Evolutionary conservation across 2,797 vertebrate genomes (phyloP).

Genomic region (Acanthurus lineatus): DNA sequence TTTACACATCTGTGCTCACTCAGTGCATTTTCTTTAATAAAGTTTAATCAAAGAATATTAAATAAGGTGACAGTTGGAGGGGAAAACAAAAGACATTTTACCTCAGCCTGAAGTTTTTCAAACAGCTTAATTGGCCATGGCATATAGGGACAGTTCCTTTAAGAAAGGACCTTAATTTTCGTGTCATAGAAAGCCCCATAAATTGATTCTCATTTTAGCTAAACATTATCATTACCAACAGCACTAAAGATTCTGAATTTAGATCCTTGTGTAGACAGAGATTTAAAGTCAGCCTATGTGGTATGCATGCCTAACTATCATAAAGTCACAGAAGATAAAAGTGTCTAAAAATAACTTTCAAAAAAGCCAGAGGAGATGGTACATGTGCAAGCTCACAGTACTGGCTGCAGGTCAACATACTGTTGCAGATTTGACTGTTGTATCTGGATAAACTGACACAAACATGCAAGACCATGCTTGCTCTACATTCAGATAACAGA

Average conservation of each 20-base stretch:
- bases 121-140: no score
- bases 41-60: background rate
- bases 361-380: slow-evolving; percentile 6
- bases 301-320: slow-evolving; percentile 16
- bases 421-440: slow-evolving; percentile 26
- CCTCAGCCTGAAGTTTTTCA: no score
- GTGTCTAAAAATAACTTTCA: slow-evolving; percentile 39
- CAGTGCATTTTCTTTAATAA: background rate
- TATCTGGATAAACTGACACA: slow-evolving; percentile 12
- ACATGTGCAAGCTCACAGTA: background rate
- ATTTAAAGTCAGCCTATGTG: background rate
- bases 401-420: slow-evolving; percentile 30
- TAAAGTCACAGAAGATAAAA: slow-evolving; percentile 41
- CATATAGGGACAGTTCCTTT: no score
- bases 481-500: slow-evolving; percentile 24
- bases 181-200: background rate
- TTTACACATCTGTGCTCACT: no score
- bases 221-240: slow-evolving; percentile 11
- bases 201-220: background rate
- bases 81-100: no score
- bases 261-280: slow-evolving; percentile 12
- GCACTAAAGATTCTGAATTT: background rate
- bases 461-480: slow-evolving; percentile 46
- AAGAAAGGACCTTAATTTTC: background rate
- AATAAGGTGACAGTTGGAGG: background rate